Conservation (phyloP, 1,140 invertebrate species). For the Procambarus virginalis region DNA sequence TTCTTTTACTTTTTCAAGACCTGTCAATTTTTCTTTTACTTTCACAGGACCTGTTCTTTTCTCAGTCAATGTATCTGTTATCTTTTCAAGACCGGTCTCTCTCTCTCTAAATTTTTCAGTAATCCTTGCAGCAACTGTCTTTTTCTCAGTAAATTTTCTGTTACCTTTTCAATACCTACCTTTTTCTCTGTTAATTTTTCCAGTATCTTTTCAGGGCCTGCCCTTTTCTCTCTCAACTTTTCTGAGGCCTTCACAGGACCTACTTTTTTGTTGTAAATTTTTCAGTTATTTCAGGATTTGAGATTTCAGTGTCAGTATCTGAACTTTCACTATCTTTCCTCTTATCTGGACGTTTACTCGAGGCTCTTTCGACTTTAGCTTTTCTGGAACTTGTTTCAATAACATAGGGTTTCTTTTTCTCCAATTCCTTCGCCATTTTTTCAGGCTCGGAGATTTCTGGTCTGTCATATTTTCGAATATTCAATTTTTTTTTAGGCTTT, state of each 20-base stretch:
- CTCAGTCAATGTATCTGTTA: background rate
- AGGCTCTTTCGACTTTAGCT: background rate
- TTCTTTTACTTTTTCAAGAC: too few species aligned
- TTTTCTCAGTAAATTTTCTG: too few species aligned
- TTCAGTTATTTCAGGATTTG: too few species aligned
- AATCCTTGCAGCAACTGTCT: too few species aligned
- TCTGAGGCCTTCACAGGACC: too few species aligned
- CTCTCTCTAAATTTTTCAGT: background rate
- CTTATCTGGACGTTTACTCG: background rate
- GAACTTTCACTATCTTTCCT: background rate
- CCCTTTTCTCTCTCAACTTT: too few species aligned
- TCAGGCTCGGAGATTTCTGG: background rate
- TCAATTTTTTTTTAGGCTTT: background rate
- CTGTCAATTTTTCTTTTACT: too few species aligned
- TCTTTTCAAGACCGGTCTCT: background rate
- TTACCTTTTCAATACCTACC: too few species aligned
- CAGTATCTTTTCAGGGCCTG: too few species aligned
- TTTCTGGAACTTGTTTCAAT: background rate
- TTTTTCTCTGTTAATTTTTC: too few species aligned
- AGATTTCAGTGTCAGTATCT: background rate
- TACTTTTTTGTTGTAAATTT: too few species aligned
- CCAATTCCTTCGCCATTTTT: background rate
- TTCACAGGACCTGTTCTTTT: too few species aligned
- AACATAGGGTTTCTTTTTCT: background rate
- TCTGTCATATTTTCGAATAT: background rate